A percentile compares a stretch with the other conserved stretches of the same genome.
phyloP scores from a whole-genome alignment of 2,113 vertebrate species.

The Pelecanoides urinatrix region DNA sequence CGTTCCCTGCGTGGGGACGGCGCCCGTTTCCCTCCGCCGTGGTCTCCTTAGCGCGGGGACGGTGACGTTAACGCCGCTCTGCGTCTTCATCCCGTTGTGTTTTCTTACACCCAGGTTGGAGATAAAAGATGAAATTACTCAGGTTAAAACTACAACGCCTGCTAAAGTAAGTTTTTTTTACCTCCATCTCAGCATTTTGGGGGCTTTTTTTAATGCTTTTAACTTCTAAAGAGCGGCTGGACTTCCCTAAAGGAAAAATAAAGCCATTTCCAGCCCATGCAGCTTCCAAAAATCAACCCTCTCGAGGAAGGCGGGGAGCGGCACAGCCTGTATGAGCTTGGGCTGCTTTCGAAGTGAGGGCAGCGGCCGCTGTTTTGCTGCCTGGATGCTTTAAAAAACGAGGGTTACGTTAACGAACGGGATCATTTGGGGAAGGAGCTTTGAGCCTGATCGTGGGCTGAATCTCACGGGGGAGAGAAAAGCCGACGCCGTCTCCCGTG shows the following conservation, averaged over 20 bases:
- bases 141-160: slow-evolving; percentile 60
- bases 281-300: neutral
- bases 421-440: neutral
- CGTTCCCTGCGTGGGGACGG: rapidly evolving
- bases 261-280: rapidly evolving
- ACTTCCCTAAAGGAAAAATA: too few species aligned
- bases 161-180: slow-evolving; percentile 76
- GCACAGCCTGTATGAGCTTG: neutral
- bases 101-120: slow-evolving; percentile 60
- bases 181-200: rapidly evolving
- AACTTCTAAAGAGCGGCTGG: neutral
- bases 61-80: rapidly evolving
- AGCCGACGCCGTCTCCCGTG: rapidly evolving
- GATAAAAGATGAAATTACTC: slow-evolving; percentile 66
- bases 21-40: neutral
- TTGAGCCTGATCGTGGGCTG: neutral
- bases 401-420: neutral
- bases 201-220: rapidly evolving
- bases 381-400: neutral
- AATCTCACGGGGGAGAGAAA: neutral
- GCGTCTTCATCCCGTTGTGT: neutral
- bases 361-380: neutral
- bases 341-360: neutral
- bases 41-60: too few species aligned
- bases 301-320: neutral